Base-by-base conservation (phyloP, 2,797 vertebrate species). In the Gadopsis bispinosus region DNA sequence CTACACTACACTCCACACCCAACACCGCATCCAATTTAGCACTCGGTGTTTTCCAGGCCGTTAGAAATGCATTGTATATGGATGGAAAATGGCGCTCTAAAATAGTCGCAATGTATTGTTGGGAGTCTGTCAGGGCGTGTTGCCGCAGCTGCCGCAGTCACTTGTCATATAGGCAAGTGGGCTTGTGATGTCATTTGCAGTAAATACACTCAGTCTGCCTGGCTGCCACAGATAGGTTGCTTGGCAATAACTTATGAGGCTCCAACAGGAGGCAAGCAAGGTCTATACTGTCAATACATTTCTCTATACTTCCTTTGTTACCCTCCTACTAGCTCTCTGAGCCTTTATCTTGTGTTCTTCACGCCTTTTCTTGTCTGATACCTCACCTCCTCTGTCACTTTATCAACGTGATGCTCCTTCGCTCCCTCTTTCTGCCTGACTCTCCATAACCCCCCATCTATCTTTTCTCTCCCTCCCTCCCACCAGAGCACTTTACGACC, bases 401-500 rank as follows among this genome's bases (percentile, higher is more conserved):
- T 45, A 72, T 88, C 81, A 79, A 73, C 86, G 76, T 50, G 14
- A 11, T 50, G 60, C 73, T 60, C 33, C 59, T 73, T 60, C 4
- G n/a, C 71, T 64, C n/a, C 59, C 69, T 64, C 47, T 8, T 50
- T 26, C 71, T 31, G 48, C 51, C 54, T 33, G 2, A 3, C 67
- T 53, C 74, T 47, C 77, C 75, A 51, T 75, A 83, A 76, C 73
- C 45, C 29, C 29, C 63, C 77, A 73, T 86, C 61, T 81, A 66
- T 87, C 81, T 80, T 69, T 65, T 26, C 26, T 26, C 26, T 88
- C 77, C 85, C 74, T 81, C 75, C 58, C 69, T 86, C 86, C 63
- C 69, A 54, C 35, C 79, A 99, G 98, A 96, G 96, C 98, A 94
- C 96, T 99, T 93, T 99, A 98, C 73, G 97, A 99, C 69, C 95